Conservation (phyloP, 1,140 invertebrate genomes). For the Lethrus apterus region DNA sequence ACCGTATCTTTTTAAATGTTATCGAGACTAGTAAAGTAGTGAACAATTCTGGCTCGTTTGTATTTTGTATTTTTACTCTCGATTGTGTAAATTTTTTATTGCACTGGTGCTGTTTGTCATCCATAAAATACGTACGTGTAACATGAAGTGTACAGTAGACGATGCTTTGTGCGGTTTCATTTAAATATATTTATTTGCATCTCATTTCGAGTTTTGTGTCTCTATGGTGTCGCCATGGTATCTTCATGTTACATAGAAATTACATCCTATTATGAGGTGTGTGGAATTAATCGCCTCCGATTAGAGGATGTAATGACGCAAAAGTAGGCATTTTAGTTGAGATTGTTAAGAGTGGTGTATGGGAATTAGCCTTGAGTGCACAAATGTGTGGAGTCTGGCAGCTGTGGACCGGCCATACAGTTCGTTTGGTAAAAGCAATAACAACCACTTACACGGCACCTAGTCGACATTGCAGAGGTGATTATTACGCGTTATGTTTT, state of each 20-base stretch:
- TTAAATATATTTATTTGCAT: constrained; percentile 8
- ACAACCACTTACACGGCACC: no score
- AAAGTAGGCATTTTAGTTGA: no score
- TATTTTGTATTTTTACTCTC: constrained; percentile 10
- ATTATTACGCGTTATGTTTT: constrained; percentile 12
- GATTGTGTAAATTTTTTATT: background rate
- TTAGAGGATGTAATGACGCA: constrained; percentile 2
- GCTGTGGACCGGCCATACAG: constrained; percentile 39
- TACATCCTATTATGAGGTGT: constrained; percentile 11
- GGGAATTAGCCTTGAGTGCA: constrained; percentile 39
- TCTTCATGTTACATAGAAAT: constrained; percentile 3
- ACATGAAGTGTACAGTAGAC: constrained; percentile 8
- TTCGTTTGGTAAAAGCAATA: constrained; percentile 18
- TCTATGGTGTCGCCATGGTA: background rate
- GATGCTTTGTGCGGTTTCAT: background rate
- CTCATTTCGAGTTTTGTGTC: constrained; percentile 1
- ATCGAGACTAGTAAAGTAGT: constrained; percentile 2
- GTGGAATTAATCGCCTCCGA: constrained; percentile 10
- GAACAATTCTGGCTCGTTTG: constrained; percentile 1
- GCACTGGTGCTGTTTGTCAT: constrained; percentile 13
- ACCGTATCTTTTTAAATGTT: constrained; percentile 5
- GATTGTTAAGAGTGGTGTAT: constrained; percentile 24
- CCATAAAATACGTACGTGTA: constrained; percentile 5
- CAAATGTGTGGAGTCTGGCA: constrained; percentile 38
- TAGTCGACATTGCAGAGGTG: no score